phyloP scores from a whole-genome alignment of 2,113 vertebrate species.

The Psittacus erithacus region DNA sequence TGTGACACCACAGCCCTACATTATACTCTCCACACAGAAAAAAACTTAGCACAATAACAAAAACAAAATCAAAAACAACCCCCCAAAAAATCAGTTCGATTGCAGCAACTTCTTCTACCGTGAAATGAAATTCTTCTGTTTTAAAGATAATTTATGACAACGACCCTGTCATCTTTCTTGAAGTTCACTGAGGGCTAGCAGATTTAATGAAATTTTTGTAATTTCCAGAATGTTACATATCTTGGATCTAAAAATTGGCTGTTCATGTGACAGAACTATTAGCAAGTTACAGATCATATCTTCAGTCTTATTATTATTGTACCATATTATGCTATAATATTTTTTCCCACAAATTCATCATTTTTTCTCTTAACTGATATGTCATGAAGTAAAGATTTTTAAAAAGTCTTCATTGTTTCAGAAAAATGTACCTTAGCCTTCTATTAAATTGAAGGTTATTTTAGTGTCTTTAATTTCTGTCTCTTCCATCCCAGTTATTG shows the following conservation, averaged over 20 bases:
- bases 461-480: background rate
- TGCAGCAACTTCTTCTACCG: background rate
- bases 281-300: background rate
- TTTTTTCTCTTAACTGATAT: background rate
- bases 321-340: background rate
- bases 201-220: background rate
- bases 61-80: background rate
- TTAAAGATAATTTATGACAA: background rate
- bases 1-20: background rate
- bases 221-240: background rate
- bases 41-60: background rate
- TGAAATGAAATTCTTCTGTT: background rate
- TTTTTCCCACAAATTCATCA: background rate
- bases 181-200: background rate
- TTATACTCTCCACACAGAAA: background rate
- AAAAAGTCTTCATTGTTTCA: background rate
- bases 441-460: background rate
- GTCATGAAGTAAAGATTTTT: background rate
- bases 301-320: background rate
- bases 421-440: background rate
- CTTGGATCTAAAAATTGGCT: background rate
- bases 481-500: background rate
- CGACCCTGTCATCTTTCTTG: background rate
- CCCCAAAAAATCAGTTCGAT: accelerated
- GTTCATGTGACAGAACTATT: background rate